phyloP scores from a whole-genome alignment of 2,888 invertebrate genomes.

The Drosophila sordidula region DNA sequence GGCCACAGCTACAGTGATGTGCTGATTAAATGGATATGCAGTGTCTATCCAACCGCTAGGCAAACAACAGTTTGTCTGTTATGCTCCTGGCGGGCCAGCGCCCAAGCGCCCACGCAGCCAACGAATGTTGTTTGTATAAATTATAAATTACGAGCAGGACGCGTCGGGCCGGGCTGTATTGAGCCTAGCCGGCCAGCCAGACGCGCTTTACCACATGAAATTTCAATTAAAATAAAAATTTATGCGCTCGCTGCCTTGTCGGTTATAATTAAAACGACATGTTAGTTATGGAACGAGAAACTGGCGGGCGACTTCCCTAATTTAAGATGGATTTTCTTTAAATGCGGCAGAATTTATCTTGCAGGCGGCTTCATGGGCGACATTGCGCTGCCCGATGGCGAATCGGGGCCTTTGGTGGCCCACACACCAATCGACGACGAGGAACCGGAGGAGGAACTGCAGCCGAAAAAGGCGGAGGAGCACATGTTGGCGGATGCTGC shows the following conservation, averaged over 20 bases:
- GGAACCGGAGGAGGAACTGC: conserved; percentile 75
- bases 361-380: conserved; percentile 93
- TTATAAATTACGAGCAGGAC: conserved; percentile 65
- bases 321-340: conserved; percentile 11
- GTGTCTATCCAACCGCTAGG: conserved; percentile 54
- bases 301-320: background rate
- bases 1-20: conserved; percentile 41
- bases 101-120: background rate
- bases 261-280: conserved; percentile 64
- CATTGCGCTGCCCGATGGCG: conserved; percentile 90
- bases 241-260: conserved; percentile 41
- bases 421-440: conserved; percentile 80
- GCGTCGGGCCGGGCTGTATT: conserved; percentile 8
- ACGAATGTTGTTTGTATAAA: conserved; percentile 48
- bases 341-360: conserved; percentile 74
- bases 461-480: conserved; percentile 19
- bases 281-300: conserved; percentile 27
- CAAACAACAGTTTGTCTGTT: conserved; percentile 47
- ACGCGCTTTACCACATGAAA: conserved; percentile 60
- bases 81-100: background rate
- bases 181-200: conserved; percentile 7
- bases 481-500: conserved; percentile 65
- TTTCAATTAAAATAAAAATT: conserved; percentile 80
- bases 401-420: conserved; percentile 59
- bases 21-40: conserved; percentile 74